A percentile compares a stretch with the other conserved stretches of the same genome.
These are phyloP conservation scores for Chiloscyllium plagiosum DNA, from an alignment of 2,113 vertebrate species.

Conservation along the genomic window DNA sequence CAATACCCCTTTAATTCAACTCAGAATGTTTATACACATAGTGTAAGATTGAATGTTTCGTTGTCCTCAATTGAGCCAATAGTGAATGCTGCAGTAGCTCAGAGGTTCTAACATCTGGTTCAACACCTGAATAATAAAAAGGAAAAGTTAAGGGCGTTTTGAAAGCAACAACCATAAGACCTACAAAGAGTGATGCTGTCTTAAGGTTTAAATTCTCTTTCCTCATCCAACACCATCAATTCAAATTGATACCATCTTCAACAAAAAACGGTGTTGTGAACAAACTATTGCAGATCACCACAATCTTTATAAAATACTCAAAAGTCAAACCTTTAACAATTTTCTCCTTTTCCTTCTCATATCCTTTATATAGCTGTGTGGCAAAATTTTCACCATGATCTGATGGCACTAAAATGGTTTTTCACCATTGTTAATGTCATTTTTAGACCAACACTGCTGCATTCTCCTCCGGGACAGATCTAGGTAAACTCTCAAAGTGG, in stretches of 20 bases:
- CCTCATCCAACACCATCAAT: neutral
- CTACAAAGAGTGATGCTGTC: neutral
- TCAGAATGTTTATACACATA: neutral
- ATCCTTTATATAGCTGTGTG: neutral
- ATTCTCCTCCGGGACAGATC: neutral
- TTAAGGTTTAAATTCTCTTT: neutral
- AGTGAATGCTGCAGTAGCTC: neutral
- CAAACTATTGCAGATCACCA: constrained; percentile 28
- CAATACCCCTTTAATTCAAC: neutral
- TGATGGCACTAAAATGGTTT: neutral
- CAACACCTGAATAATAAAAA: neutral
- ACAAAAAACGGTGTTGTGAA: neutral
- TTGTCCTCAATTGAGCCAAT: neutral
- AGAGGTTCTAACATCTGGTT: neutral
- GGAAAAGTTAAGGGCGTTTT: neutral
- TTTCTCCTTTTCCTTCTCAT: neutral
- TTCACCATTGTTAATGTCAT: neutral
- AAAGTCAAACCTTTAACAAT: constrained; percentile 5
- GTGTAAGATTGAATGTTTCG: neutral
- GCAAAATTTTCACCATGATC: constrained; percentile 32
- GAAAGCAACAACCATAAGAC: neutral
- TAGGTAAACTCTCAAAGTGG: too few species aligned
- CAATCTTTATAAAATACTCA: constrained; percentile 4
- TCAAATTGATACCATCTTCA: neutral
- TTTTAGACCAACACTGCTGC: neutral